These are phyloP conservation scores for Polypterus bichir DNA, from an alignment of 2,113 vertebrate species.

Conservation along the genomic window DNA sequence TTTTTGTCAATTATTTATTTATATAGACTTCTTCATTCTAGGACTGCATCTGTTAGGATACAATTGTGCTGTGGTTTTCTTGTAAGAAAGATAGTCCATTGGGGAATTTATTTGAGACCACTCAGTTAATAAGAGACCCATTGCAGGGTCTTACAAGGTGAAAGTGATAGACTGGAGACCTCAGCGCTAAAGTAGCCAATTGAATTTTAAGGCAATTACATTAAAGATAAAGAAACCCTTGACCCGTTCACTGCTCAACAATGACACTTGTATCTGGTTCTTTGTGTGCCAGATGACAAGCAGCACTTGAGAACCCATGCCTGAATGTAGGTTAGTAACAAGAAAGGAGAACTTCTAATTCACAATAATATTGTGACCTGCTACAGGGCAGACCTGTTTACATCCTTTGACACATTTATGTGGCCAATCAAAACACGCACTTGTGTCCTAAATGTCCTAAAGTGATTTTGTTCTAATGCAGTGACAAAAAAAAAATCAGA, in stretches of 20 bases:
- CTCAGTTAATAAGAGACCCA: conserved; percentile 7
- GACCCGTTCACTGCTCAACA: conserved; percentile 3
- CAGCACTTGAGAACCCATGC: conserved; percentile 2
- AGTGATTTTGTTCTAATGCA: no score
- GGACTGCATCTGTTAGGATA: not conserved
- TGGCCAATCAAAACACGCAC: no score
- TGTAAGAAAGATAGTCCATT: conserved; percentile 14
- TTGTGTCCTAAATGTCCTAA: no score
- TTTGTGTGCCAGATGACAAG: not conserved
- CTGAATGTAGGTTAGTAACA: conserved; percentile 5
- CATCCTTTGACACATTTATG: no score
- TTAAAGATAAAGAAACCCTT: conserved; percentile 15
- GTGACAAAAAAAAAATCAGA: no score
- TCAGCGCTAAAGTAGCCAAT: conserved; percentile 23
- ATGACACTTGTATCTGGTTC: not conserved
- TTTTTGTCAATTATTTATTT: no score
- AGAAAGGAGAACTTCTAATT: not conserved
- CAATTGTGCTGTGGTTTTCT: conserved; percentile 4
- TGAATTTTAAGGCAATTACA: conserved; percentile 17
- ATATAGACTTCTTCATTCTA: no score
- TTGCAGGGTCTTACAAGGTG: conserved; percentile 27
- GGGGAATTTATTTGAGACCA: conserved; percentile 8
- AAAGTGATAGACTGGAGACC: conserved; percentile 28
- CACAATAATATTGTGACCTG: not conserved
- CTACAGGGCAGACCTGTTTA: no score